Conservation (phyloP, 1,140 invertebrate genomes). For the Trichonephila clavata region DNA sequence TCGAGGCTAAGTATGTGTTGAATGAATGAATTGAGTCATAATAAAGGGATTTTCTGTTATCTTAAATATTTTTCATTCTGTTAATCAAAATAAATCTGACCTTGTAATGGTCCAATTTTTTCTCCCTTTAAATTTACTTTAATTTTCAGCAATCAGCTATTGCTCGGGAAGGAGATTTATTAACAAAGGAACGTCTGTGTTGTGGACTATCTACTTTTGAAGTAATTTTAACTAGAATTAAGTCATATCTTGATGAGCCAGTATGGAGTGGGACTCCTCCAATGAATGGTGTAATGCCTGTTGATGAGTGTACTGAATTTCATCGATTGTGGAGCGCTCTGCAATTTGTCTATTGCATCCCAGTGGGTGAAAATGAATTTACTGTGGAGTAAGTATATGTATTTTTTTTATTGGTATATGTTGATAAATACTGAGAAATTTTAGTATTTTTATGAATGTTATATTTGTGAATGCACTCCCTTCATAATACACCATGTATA, state of each 20-base stretch:
- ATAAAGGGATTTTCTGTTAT: not conserved
- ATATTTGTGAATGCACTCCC: not conserved
- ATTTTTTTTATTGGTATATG: constrained; percentile 5
- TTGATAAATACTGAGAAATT: not conserved
- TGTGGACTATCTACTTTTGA: constrained; percentile 99
- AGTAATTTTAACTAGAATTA: constrained; percentile 89
- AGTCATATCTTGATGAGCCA: constrained; percentile 92
- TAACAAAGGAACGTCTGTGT: constrained; percentile 97
- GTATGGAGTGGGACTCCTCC: constrained; percentile 95
- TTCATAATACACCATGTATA: not conserved
- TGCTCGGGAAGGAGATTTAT: constrained; percentile 95
- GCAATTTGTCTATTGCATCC: constrained; percentile 99
- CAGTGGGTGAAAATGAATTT: constrained; percentile 97
- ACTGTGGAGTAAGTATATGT: constrained; percentile 94
- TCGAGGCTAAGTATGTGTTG: too few species aligned
- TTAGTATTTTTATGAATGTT: not conserved
- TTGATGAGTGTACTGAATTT: constrained; percentile 98
- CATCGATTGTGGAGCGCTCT: constrained; percentile 98
- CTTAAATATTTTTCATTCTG: not conserved
- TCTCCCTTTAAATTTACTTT: not conserved
- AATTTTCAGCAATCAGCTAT: constrained; percentile 90
- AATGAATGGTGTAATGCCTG: constrained; percentile 95
- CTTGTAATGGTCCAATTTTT: too few species aligned
- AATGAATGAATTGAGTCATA: too few species aligned
- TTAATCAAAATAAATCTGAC: not conserved